Base-by-base conservation (phyloP, 2,113 vertebrate genomes). In the Bufo gargarizans region DNA sequence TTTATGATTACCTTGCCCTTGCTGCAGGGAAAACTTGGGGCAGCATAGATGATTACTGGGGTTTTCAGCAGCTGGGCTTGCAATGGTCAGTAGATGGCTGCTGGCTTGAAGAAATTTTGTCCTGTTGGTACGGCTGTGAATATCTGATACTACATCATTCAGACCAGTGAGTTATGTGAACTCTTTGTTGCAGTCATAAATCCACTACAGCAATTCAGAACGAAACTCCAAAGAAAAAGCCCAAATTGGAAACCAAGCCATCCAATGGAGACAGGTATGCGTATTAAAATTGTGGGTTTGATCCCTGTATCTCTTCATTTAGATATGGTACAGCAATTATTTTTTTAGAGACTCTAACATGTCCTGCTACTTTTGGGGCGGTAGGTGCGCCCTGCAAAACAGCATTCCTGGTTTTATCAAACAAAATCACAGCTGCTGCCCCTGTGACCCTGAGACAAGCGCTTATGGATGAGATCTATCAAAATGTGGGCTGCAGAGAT, bases 191-290 rank as follows among this genome's bases (percentile, higher is more conserved):
- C 94, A 99, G 98, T 97, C 98, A 99, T 98, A 99, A 99, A 96
- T 97, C 97, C 89, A 97, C 97, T 92, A 93, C 96, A 95, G 95
- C 97, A 93, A 99, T 99, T 95, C 98, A 99, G 95, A 99, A 99
- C 95, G 98, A 99, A 96, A 97, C 97, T 95, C 98, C 98, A 97
- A 99, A 99, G 98, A 99, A 99, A 96, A 99, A 99, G 92, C 97
- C 97, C 95, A 99, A 99, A 96, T 95, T 99, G 95, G 98, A 99
- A 96, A 95, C 97, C 94, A 99, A 99, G 97, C 98, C 98, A 96
- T 99, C 98, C 87, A 99, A 99, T 91, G 98, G 98, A 96, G 98
- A 99, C 96, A 99, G 98, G 98, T 99, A 95, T 94, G 93, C 92
- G 92, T 82, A 47, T 45, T 47, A 74, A 14, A 43, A 1, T 3